These are phyloP conservation scores for Corythoichthys haematopterus DNA, from an alignment of 2,113 vertebrate species.

Conservation along the genomic window DNA sequence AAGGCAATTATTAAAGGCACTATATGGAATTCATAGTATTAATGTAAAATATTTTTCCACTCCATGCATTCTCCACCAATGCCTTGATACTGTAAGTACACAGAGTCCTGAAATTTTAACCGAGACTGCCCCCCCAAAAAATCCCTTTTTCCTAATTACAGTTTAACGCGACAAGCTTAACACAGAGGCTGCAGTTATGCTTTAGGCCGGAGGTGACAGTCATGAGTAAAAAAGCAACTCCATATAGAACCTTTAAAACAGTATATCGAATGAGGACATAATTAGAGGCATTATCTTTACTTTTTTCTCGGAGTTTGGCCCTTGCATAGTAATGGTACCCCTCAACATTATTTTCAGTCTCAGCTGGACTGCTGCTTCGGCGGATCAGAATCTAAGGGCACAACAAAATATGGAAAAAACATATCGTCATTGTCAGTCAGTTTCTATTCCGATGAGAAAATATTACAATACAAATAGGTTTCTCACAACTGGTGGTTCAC, in stretches of 20 bases:
- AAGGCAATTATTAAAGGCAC: neutral
- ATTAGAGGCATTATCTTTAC: slow-evolving; percentile 64
- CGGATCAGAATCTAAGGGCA: slow-evolving; percentile 72
- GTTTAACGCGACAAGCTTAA: too few relatives aligned
- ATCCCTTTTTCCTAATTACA: too few relatives aligned
- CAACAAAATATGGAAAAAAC: slow-evolving; percentile 1
- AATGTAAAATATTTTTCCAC: too few relatives aligned
- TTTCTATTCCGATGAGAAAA: neutral
- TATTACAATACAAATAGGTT: neutral
- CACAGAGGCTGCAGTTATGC: too few relatives aligned
- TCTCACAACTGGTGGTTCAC: slow-evolving; percentile 80
- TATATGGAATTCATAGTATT: too few relatives aligned
- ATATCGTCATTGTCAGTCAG: neutral
- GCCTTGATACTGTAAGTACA: too few relatives aligned
- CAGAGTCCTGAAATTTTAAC: too few relatives aligned
- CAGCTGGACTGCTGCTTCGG: slow-evolving; percentile 81
- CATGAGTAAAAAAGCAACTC: too few relatives aligned
- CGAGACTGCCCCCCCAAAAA: too few relatives aligned
- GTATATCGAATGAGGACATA: neutral
- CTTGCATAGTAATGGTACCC: slow-evolving; percentile 55
- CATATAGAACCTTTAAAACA: too few relatives aligned
- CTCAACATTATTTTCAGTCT: slow-evolving; percentile 77
- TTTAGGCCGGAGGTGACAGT: too few relatives aligned
- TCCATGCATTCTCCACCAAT: too few relatives aligned
- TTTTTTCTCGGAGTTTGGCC: slow-evolving; percentile 79